Base-by-base conservation (phyloP, 2,113 vertebrate genomes). In the Scophthalmus maximus region DNA sequence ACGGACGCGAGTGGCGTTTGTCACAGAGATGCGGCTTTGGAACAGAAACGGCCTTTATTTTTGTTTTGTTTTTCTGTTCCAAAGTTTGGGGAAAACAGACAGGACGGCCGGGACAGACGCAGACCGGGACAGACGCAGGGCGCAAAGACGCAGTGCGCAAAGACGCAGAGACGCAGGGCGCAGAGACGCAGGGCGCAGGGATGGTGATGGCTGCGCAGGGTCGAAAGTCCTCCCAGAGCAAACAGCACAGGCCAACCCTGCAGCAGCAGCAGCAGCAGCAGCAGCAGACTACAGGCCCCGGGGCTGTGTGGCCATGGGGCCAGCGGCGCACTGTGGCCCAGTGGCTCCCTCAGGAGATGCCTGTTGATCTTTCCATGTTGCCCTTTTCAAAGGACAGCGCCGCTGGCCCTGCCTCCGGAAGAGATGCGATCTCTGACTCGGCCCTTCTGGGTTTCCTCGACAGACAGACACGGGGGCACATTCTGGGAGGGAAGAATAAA, bases 341-440 rank as follows among this genome's bases (percentile, higher is more conserved):
- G 69, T 20, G 63, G 79, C 83, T 91, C 90, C 90, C 87, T 56
- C 55, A 84, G 83, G 90, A 89, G 78, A 83, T 79, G 69, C 76
- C 64, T 68, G 78, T 64, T 86, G 83, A 89, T 89, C 80, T 90
- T 88, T 91, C 87, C 88, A 88, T 55, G 75, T 14, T 67, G 83
- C 58, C n/a, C 62, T 83, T 40, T 89, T 89, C 76, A 87, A 91
- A 90, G 78, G 56, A 75, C 64, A 76, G 68, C 76, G 22, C 68
- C 15, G 52, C 78, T 59, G 30, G 64, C 69, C 36, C 83, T 60
- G 79, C 81, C 85, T 87, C 90, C 86, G 92, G 93, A 94, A 92
- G 92, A 90, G 93, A 94, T 93, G 89, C 69, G 86, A 94, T 94
- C 92, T 89, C 89, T 92, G 88, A 91, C 88, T 91, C 86, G 88